Evolutionary conservation across 2,113 vertebrate species (phyloP).

Genomic region (Pterocles orientalis): DNA sequence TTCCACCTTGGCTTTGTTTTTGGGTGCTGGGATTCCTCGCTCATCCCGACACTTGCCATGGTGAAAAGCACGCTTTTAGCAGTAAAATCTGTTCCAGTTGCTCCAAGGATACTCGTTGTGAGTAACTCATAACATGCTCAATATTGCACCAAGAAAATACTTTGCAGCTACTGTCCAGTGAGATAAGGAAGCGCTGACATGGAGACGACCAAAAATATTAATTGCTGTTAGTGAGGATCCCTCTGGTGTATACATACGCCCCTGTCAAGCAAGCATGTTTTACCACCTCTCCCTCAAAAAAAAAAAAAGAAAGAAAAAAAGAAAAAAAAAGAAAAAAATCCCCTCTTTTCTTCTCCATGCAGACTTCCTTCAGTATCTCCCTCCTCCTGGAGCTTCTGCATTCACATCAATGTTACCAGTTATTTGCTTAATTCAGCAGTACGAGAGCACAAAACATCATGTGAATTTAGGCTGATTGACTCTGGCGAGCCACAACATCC

Average conservation of each 20-base stretch:
- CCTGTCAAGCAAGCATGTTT: neutral
- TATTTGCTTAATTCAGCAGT: neutral
- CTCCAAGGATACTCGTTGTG: neutral
- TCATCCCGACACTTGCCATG: neutral
- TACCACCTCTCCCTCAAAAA: neutral
- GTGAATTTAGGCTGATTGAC: neutral
- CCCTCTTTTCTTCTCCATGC: neutral
- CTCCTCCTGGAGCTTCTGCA: neutral
- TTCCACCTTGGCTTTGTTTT: neutral
- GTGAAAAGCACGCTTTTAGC: neutral
- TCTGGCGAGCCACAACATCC: neutral
- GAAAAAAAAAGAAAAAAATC: neutral
- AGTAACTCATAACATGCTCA: neutral
- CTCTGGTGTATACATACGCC: neutral
- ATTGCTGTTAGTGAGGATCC: neutral
- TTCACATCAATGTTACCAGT: neutral
- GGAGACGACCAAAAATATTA: neutral
- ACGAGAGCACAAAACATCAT: neutral
- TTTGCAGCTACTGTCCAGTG: neutral
- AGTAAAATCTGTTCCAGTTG: neutral
- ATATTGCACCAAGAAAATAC: conserved; percentile 4
- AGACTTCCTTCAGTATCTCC: neutral
- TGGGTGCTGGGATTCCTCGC: neutral
- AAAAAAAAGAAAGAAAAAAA: neutral
- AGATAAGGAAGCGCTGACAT: neutral